Conservation (phyloP, 2,113 vertebrate species). For the Mormoops blainvillei region DNA sequence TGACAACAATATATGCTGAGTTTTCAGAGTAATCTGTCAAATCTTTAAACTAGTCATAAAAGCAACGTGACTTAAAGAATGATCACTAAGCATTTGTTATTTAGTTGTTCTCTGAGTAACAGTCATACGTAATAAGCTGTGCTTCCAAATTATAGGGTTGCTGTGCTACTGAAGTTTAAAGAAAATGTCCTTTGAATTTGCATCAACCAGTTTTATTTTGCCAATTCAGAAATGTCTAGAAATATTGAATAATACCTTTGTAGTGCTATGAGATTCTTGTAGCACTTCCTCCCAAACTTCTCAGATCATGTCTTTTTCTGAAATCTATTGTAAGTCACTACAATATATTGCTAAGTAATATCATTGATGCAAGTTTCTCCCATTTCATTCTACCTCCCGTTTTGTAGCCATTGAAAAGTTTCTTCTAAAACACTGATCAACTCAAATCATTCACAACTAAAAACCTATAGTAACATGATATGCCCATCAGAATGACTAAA, state of each 20-base stretch:
- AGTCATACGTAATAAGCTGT: background rate
- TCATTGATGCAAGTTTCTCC: background rate
- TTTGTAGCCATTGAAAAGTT: background rate
- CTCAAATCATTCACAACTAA: background rate
- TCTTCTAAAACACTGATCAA: background rate
- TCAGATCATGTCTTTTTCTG: background rate
- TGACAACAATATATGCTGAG: background rate
- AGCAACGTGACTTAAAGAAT: background rate
- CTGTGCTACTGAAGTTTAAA: background rate
- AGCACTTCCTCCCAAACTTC: background rate
- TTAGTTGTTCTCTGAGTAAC: background rate
- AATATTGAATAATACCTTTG: background rate
- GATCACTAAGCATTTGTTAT: background rate
- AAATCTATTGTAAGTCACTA: background rate
- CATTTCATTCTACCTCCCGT: background rate
- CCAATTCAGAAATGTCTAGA: background rate
- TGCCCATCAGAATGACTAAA: background rate
- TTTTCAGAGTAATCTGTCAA: background rate
- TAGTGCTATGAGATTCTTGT: background rate
- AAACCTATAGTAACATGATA: background rate
- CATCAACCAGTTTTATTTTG: background rate
- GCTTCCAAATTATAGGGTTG: background rate
- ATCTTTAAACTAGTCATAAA: background rate
- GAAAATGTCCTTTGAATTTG: background rate
- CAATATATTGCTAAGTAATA: background rate